Percentiles rank a stretch among this genome's conserved stretches.
phyloP scores from a whole-genome alignment of 37 sponge, comb jelly and placozoan species.

The Axinella damicornis region DNA sequence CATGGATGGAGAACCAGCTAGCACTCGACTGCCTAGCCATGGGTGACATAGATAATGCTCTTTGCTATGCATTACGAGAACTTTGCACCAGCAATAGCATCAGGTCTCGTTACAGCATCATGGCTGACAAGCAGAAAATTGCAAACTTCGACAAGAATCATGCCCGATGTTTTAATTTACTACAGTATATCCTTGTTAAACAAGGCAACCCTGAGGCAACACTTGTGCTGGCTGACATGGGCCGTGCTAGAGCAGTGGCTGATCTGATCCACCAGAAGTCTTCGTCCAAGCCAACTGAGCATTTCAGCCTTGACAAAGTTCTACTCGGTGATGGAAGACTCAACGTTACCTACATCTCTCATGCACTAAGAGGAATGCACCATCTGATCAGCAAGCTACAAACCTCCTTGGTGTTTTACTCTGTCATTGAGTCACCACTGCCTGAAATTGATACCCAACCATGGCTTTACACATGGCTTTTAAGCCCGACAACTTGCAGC shows the following conservation, averaged over 20 bases:
- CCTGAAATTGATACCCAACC: neutral
- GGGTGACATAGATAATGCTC: neutral
- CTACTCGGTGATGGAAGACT: neutral
- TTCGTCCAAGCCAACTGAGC: neutral
- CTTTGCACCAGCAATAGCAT: neutral
- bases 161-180: neutral
- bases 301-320: neutral
- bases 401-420: slow-evolving; percentile 18
- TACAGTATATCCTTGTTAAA: slow-evolving; percentile 14
- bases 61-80: neutral
- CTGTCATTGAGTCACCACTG: slow-evolving; percentile 2
- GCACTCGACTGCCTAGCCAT: slow-evolving; percentile 16
- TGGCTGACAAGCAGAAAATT: slow-evolving; percentile 5
- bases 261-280: neutral
- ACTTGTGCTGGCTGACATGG: slow-evolving; percentile 5
- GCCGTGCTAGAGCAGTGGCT: slow-evolving; percentile 24
- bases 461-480: slow-evolving; percentile 25
- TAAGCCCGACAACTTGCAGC: neutral
- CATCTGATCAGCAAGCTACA: neutral
- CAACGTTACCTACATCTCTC: no score
- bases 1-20: slow-evolving; percentile 35
- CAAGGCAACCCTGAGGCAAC: slow-evolving; percentile 10
- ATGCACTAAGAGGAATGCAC: neutral
- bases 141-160: slow-evolving; percentile 45
- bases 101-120: neutral